Evolutionary conservation across 2,888 invertebrate species (phyloP).

Genomic region (Cerastis leucographa): DNA sequence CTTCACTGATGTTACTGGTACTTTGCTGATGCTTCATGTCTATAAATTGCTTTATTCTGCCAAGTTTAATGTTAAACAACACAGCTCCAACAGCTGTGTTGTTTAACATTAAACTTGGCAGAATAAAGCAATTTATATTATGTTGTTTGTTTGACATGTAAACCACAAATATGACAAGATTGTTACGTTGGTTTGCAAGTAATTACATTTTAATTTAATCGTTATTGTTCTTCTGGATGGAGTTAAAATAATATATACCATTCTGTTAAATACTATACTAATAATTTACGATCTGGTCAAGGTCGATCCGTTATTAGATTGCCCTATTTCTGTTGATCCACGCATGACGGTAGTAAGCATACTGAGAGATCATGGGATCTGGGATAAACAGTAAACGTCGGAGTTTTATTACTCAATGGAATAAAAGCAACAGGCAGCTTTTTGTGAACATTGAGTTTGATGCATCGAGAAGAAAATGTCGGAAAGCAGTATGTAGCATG

Average conservation of each 20-base stretch:
- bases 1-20: conserved; percentile 63
- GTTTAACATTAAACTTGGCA: too few species aligned
- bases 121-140: too few species aligned
- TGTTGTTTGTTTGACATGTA: conserved; percentile 52
- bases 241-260: conserved; percentile 50
- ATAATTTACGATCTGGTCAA: conserved; percentile 61
- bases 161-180: conserved; percentile 65
- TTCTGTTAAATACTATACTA: conserved; percentile 61
- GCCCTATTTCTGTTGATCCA: conserved; percentile 37
- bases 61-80: conserved; percentile 51
- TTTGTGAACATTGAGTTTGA: not conserved
- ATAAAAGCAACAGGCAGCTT: not conserved
- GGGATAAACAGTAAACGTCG: not conserved
- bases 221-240: conserved; percentile 63
- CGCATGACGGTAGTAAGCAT: conserved; percentile 19
- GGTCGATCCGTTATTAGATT: conserved; percentile 53
- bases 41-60: conserved; percentile 57
- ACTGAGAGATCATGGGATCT: conserved; percentile 3
- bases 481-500: not conserved
- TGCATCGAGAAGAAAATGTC: not conserved
- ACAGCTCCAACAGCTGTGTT: too few species aligned
- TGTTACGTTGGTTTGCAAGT: conserved; percentile 60
- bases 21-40: conserved; percentile 60
- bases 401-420: conserved; percentile 10
- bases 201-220: conserved; percentile 65